These are phyloP conservation scores for Catonia carolina DNA, from an alignment of 2,888 invertebrate species.

Conservation along the genomic window DNA sequence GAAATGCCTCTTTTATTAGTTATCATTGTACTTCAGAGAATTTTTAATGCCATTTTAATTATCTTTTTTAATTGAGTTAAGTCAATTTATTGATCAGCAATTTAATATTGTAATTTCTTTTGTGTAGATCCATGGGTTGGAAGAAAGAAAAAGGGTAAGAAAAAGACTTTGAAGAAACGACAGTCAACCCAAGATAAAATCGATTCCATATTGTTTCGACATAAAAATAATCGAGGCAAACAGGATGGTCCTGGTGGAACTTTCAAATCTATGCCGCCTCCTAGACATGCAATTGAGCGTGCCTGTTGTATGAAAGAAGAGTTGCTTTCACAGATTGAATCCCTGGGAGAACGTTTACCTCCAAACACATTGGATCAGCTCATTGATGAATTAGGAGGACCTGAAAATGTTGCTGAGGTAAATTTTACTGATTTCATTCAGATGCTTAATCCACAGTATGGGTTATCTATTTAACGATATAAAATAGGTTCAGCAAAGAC, in stretches of 20 bases:
- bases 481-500: no score
- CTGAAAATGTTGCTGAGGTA: slow-evolving; percentile 94
- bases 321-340: slow-evolving; percentile 75
- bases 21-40: no score
- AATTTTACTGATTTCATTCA: slow-evolving; percentile 17
- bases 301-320: slow-evolving; percentile 92
- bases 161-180: slow-evolving; percentile 50
- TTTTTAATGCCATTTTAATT: no score
- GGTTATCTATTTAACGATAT: no score
- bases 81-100: no score
- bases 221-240: slow-evolving; percentile 27
- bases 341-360: slow-evolving; percentile 79
- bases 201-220: slow-evolving; percentile 54
- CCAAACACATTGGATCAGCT: slow-evolving; percentile 97
- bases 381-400: slow-evolving; percentile 96
- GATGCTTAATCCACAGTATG: neutral
- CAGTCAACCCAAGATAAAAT: slow-evolving; percentile 73
- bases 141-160: slow-evolving; percentile 57
- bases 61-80: no score
- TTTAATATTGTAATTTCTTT: slow-evolving; percentile 21
- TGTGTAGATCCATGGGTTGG: slow-evolving; percentile 71
- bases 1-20: no score
- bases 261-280: slow-evolving; percentile 46
- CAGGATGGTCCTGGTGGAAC: slow-evolving; percentile 21
- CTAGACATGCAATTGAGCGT: slow-evolving; percentile 77